Conservation (phyloP, 1,140 invertebrate species). For the Asobara japonica region DNA sequence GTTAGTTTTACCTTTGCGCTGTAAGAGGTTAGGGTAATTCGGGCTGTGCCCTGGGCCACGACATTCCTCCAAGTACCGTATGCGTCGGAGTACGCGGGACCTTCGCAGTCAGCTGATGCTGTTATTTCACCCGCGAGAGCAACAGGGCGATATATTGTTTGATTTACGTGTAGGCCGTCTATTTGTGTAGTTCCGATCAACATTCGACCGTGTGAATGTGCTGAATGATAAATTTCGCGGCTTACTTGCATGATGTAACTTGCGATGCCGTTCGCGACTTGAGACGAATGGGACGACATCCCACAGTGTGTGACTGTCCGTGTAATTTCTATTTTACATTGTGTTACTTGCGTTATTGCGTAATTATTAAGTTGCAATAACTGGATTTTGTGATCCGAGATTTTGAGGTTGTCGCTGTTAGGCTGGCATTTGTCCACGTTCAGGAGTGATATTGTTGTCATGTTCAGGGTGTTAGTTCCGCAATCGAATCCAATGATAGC, state of each 20-base stretch:
- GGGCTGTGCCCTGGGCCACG: slow-evolving; percentile 19
- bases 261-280: neutral
- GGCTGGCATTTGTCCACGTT: neutral
- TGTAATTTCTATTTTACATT: neutral
- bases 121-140: neutral
- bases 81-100: slow-evolving; percentile 21
- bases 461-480: neutral
- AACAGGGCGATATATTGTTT: neutral
- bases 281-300: neutral
- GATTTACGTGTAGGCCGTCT: neutral
- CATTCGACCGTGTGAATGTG: neutral
- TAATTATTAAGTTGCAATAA: neutral
- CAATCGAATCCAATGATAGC: neutral
- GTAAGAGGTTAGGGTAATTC: slow-evolving; percentile 17
- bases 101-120: slow-evolving; percentile 12
- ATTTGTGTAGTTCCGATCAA: neutral
- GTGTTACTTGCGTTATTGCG: neutral
- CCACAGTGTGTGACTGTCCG: neutral
- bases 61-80: slow-evolving; percentile 29
- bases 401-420: neutral
- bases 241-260: neutral
- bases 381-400: neutral
- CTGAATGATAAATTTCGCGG: neutral
- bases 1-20: slow-evolving; percentile 4
- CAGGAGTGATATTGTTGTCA: neutral